Base-by-base conservation (phyloP, 64 coral and sea anemone genomes). In the Actinia equina region DNA sequence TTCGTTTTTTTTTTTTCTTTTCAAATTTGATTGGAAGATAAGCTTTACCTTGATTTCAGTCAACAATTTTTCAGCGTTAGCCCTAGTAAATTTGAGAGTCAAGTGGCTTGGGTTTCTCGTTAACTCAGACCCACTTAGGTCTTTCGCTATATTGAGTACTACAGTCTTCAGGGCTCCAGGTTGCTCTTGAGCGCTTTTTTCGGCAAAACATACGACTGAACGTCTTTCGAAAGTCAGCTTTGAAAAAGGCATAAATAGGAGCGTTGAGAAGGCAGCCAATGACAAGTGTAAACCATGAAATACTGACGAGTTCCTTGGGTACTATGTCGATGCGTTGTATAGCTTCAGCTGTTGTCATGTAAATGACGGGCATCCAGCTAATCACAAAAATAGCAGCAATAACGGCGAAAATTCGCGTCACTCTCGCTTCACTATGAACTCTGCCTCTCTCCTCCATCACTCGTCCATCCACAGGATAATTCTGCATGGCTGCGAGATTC, bases 141-240 rank as follows among this genome's bases (percentile, higher is more conserved):
- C 78, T 16, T 81, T 81, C 49, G 16, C 14, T 20, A 49, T 3
- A 81, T 19, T 81, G 78, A 27, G 30, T 37, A 37, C 83, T 85
- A 45, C 83, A 85, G 59, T 85, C 83, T 60, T 85, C 83, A 19
- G 83, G 83, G 16, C 59, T 85, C 83, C 83, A 85, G 0, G 83
- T 85, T 7, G 83, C 37, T 63, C 83, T 85, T 27, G 83, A 85
- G 18, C 59, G 52, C 41, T 85, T 85, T 63, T 63, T 57, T 42
- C 83, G 59, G 20, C 60, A 49, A 57, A 92, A 71, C 59, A 92
- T 83, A 30, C 86, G 85, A 37, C 44, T 46, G 23, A 92, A 64
- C 15, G 85, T 65, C 80, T 83, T 92, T 58, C 90, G 56, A 44
- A 92, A 92, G 78, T 92, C 90, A n/a, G 90, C 69, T 65, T 92